Conservation (phyloP, 1,140 invertebrate genomes). For the Penaeus chinensis region DNA sequence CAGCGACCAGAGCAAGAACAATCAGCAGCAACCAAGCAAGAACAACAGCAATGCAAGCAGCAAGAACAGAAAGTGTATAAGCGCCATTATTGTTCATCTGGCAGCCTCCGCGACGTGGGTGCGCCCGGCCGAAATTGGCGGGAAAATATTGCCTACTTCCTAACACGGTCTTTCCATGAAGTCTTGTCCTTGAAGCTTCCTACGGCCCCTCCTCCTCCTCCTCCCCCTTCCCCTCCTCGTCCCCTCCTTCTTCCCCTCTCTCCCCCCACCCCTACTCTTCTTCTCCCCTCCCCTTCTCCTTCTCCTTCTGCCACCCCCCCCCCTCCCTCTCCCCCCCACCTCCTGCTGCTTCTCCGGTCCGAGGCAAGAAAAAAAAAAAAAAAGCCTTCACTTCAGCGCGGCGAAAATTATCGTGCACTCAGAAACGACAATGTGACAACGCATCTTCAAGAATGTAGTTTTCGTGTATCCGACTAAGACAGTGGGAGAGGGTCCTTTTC, state of each 20-base stretch:
- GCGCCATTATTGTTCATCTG: constrained; percentile 4
- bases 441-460: too few species aligned
- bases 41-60: too few species aligned
- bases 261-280: background rate
- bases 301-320: too few species aligned
- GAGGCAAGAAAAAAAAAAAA: background rate
- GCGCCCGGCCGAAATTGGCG: constrained; percentile 26
- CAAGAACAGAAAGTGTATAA: too few species aligned
- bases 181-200: background rate
- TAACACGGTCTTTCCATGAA: constrained; percentile 10
- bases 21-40: too few species aligned
- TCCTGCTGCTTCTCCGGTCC: background rate
- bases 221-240: too few species aligned
- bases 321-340: background rate
- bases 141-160: constrained; percentile 34
- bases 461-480: too few species aligned
- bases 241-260: background rate
- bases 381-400: background rate
- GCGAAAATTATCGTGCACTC: too few species aligned
- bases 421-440: too few species aligned
- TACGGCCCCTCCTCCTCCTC: background rate
- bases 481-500: too few species aligned
- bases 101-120: constrained; percentile 3
- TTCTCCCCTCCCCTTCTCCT: background rate
- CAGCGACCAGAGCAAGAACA: too few species aligned